These are phyloP conservation scores for Chloebia gouldiae DNA, from an alignment of 2,113 vertebrate species.

Conservation along the genomic window DNA sequence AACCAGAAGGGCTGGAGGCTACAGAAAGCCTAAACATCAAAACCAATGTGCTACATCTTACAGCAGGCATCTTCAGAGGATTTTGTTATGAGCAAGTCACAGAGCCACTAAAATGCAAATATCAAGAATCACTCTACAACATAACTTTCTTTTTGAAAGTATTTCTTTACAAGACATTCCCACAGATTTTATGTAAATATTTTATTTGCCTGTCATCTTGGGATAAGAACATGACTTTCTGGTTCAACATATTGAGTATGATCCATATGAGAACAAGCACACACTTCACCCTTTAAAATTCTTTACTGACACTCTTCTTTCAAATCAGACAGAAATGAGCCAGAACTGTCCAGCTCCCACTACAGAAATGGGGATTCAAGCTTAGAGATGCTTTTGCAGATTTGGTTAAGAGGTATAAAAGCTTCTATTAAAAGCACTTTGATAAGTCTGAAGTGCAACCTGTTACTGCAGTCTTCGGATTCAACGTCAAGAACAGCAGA, in stretches of 20 bases:
- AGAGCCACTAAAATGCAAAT: not conserved
- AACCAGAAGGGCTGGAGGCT: not conserved
- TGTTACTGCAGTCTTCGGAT: not conserved
- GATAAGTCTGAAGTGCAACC: not conserved
- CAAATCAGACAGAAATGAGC: not conserved
- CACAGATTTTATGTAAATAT: not conserved
- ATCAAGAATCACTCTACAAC: not conserved
- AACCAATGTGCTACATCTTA: not conserved
- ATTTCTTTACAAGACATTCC: not conserved
- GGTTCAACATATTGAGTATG: not conserved
- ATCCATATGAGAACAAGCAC: not conserved
- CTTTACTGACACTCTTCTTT: not conserved
- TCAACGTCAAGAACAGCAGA: not conserved
- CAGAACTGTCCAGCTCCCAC: not conserved
- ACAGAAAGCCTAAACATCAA: not conserved
- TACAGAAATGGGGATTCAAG: not conserved
- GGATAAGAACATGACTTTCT: not conserved
- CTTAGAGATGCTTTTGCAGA: not conserved
- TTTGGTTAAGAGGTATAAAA: not conserved
- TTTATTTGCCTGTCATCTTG: constrained; percentile 39
- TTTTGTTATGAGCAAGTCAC: not conserved
- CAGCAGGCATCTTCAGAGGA: not conserved
- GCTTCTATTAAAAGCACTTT: not conserved
- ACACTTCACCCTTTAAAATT: not conserved
- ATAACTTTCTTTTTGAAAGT: not conserved